Conservation (phyloP, 1,140 invertebrate species). For the Magallana gigas region DNA sequence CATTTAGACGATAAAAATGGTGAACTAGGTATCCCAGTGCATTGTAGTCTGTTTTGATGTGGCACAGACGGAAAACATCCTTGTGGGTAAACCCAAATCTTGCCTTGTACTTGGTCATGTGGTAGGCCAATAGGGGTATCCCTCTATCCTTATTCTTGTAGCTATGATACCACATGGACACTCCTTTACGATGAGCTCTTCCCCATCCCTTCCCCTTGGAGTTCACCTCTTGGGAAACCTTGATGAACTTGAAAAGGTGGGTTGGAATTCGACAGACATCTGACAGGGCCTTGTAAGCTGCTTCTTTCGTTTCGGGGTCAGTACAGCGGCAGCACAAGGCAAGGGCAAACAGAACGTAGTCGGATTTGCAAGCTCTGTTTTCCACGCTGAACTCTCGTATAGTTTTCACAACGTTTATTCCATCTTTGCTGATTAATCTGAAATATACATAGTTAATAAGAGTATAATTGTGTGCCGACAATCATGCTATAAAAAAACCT, state of each 20-base stretch:
- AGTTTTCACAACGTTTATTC: constrained; percentile 70
- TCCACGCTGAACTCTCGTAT: constrained; percentile 71
- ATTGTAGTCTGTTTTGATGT: constrained; percentile 73
- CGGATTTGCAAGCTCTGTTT: constrained; percentile 76
- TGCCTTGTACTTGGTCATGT: constrained; percentile 18
- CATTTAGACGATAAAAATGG: constrained; percentile 74
- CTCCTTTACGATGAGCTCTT: constrained; percentile 82
- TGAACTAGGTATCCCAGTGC: constrained; percentile 76
- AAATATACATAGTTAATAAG: no score
- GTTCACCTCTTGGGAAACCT: constrained; percentile 62
- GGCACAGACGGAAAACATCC: constrained; percentile 21
- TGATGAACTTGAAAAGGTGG: constrained; percentile 77
- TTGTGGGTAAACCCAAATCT: constrained; percentile 35
- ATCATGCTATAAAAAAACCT: no score
- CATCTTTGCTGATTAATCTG: constrained; percentile 35
- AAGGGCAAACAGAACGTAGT: constrained; percentile 74
- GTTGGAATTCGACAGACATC: constrained; percentile 78
- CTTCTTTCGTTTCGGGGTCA: constrained; percentile 65
- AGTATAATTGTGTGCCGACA: no score
- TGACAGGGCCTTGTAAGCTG: constrained; percentile 62
- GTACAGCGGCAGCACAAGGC: constrained; percentile 73
- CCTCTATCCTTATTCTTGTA: constrained; percentile 82
- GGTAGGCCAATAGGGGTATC: constrained; percentile 82
- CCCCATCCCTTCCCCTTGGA: constrained; percentile 81
- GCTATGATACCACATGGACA: constrained; percentile 83